These are phyloP conservation scores for Aphaenogaster ashmeadi DNA, from an alignment of 1,140 invertebrate genomes.

Conservation along the genomic window DNA sequence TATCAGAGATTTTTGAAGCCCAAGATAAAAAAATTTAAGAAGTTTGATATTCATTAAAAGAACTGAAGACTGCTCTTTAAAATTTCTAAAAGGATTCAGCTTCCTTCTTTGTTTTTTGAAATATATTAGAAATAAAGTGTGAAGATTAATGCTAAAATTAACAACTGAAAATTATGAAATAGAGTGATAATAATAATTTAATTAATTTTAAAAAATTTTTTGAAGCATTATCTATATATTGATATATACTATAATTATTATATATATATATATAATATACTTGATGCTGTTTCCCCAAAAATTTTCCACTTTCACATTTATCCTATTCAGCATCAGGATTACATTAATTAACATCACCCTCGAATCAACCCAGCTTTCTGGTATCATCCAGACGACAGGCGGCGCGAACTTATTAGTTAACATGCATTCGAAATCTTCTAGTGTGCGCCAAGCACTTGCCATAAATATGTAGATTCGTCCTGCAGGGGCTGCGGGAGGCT, in stretches of 20 bases:
- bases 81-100: too few relatives aligned
- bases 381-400: constrained; percentile 53
- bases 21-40: too few relatives aligned
- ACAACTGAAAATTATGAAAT: too few relatives aligned
- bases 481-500: constrained; percentile 3
- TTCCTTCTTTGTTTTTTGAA: too few relatives aligned
- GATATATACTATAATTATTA: not conserved
- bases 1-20: too few relatives aligned
- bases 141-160: too few relatives aligned
- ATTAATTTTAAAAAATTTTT: too few relatives aligned
- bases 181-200: too few relatives aligned
- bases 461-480: constrained; percentile 82
- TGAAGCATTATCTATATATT: too few relatives aligned
- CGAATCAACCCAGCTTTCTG: not conserved
- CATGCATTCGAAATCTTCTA: constrained; percentile 83
- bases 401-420: constrained; percentile 74
- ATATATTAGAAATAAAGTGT: too few relatives aligned
- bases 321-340: not conserved
- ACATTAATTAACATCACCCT: constrained; percentile 29
- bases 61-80: too few relatives aligned
- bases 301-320: not conserved
- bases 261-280: not conserved
- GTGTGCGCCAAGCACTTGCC: constrained; percentile 77
- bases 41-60: too few relatives aligned
- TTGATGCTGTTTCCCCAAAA: not conserved